These are phyloP conservation scores for Columba guinea DNA, from an alignment of 2,797 vertebrate genomes.

Conservation along the genomic window DNA sequence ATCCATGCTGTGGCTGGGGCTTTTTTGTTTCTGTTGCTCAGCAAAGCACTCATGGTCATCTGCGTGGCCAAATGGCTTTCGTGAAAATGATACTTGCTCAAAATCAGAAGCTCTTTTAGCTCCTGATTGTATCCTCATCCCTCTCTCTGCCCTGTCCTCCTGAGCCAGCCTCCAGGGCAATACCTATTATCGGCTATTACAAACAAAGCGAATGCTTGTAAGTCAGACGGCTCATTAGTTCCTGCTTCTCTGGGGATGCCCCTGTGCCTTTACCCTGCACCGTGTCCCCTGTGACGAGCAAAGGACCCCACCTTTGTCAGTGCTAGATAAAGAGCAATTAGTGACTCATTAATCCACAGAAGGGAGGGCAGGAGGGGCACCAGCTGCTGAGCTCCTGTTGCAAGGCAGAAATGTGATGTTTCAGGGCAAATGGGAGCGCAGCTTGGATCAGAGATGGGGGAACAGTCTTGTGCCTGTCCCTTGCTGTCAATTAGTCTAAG, in stretches of 20 bases:
- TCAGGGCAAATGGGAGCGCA: not conserved
- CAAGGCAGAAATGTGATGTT: not conserved
- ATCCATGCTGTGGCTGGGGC: too few relatives aligned
- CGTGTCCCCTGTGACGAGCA: not conserved
- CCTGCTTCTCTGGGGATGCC: not conserved
- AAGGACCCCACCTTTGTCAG: not conserved
- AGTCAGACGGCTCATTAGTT: slow-evolving; percentile 20
- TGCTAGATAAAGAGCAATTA: slow-evolving; percentile 8
- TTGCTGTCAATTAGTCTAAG: slow-evolving; percentile 35
- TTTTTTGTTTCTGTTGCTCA: not conserved
- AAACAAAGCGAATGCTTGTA: not conserved
- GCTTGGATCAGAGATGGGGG: not conserved
- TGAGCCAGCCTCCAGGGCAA: not conserved
- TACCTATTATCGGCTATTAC: not conserved
- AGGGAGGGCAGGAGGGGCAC: not conserved
- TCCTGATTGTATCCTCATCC: not conserved
- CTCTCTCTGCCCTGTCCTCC: not conserved
- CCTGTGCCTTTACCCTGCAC: not conserved
- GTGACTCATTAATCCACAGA: slow-evolving; percentile 18
- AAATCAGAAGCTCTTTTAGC: not conserved
- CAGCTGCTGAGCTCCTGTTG: not conserved
- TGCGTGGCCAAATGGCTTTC: not conserved
- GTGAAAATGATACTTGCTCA: not conserved
- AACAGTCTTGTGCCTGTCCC: not conserved
- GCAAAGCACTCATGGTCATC: not conserved